Conservation (phyloP, 2,113 vertebrate genomes). For the Brachirus orientalis region DNA sequence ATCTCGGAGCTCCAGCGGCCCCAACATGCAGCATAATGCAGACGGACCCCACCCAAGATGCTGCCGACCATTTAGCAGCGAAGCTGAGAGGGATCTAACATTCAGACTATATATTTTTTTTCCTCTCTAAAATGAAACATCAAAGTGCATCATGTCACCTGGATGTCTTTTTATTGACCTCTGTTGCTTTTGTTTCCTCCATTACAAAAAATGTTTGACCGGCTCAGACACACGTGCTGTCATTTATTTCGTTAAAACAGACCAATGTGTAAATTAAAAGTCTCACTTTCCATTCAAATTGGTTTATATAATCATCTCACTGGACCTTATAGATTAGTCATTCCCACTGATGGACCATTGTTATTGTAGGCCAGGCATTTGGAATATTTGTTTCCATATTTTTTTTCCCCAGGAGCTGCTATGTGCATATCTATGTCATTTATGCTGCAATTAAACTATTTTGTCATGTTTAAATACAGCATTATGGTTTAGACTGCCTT, state of each 20-base stretch:
- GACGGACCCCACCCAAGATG: conserved; percentile 86
- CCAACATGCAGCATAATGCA: conserved; percentile 83
- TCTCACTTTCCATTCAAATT: not conserved
- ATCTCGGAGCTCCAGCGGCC: conserved; percentile 57
- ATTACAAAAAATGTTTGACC: conserved; percentile 24
- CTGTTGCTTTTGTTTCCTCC: conserved; percentile 8
- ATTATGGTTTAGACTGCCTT: conserved; percentile 12
- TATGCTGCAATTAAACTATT: not conserved
- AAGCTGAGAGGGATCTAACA: conserved; percentile 23
- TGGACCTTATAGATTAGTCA: conserved; percentile 15
- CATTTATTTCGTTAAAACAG: not conserved
- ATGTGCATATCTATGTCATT: not conserved
- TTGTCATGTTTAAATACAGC: not conserved
- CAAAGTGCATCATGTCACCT: not conserved
- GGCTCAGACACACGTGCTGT: conserved; percentile 28
- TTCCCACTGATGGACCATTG: conserved; percentile 8
- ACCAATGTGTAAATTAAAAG: too few relatives aligned
- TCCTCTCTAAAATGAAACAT: not conserved
- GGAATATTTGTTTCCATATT: conserved; percentile 20
- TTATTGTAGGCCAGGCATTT: conserved; percentile 29
- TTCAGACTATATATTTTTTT: not conserved
- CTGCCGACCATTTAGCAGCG: conserved; percentile 55
- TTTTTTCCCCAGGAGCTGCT: conserved; percentile 4
- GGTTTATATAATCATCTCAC: not conserved
- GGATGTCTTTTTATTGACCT: not conserved